Conservation (phyloP, 1,140 invertebrate genomes). For the Panulirus ornatus region DNA sequence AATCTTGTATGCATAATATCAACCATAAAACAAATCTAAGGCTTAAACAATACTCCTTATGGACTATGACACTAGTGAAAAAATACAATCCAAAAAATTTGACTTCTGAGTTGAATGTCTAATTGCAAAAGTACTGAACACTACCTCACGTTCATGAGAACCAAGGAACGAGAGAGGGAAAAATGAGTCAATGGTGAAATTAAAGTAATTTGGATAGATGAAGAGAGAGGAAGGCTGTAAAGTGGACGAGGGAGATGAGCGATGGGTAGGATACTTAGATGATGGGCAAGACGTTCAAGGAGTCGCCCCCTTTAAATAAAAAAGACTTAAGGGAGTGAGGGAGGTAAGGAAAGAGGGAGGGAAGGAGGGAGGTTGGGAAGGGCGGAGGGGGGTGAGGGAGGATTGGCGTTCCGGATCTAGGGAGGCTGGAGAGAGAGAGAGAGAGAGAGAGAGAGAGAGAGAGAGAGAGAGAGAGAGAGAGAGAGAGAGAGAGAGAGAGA, state of each 20-base stretch:
- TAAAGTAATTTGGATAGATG: too few relatives aligned
- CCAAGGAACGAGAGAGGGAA: not conserved
- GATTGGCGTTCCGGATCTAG: too few relatives aligned
- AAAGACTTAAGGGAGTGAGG: too few relatives aligned
- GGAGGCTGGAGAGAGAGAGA: not conserved
- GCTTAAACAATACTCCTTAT: not conserved
- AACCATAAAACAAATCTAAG: not conserved
- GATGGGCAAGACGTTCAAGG: too few relatives aligned
- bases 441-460: not conserved
- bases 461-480: constrained; percentile 1
- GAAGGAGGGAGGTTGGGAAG: not conserved
- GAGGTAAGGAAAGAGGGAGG: too few relatives aligned
- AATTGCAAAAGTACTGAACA: not conserved
- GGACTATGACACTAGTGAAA: not conserved
- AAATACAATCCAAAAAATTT: not conserved
- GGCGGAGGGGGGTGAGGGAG: not conserved
- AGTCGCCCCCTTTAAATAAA: too few relatives aligned
- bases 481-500: not conserved
- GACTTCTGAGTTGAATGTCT: not conserved
- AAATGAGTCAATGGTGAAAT: not conserved
- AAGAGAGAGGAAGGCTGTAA: not conserved
- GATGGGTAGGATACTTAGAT: too few relatives aligned
- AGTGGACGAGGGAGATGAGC: not conserved
- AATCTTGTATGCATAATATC: not conserved
- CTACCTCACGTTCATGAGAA: not conserved